Percentiles rank a stretch among this genome's conserved stretches.
Evolutionary conservation across 2,113 vertebrate genomes (phyloP).

Genomic region (Astur gentilis): DNA sequence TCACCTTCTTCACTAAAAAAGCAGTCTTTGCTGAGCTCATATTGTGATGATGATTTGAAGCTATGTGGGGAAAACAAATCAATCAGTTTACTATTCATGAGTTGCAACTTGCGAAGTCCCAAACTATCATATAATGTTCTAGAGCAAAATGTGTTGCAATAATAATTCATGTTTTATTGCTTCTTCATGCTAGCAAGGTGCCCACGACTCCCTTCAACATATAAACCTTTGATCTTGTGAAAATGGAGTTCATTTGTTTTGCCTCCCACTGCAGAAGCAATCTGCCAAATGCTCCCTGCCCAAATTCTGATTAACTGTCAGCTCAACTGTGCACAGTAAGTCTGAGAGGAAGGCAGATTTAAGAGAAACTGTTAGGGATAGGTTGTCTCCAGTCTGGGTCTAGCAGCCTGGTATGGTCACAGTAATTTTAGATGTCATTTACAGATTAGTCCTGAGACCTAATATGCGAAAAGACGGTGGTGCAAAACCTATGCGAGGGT

Average conservation of each 20-base stretch:
- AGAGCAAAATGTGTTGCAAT: background rate
- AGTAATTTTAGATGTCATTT: background rate
- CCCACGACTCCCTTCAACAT: background rate
- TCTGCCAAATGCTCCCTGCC: background rate
- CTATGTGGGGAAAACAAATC: conserved; percentile 18
- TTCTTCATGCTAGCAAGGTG: background rate
- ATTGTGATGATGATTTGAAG: conserved; percentile 4
- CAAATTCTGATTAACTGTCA: background rate
- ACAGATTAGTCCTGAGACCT: background rate
- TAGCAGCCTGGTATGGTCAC: background rate
- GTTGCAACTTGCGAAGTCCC: background rate
- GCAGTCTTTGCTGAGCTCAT: background rate
- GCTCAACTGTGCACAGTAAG: background rate
- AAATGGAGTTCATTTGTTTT: conserved; percentile 28
- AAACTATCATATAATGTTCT: background rate
- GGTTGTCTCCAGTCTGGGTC: background rate
- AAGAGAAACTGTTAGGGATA: background rate
- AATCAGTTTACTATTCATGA: conserved; percentile 23
- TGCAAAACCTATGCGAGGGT: background rate
- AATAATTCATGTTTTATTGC: conserved; percentile 26
- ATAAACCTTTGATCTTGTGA: background rate
- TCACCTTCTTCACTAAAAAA: background rate
- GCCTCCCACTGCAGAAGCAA: background rate
- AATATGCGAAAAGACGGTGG: background rate
- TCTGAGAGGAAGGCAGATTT: background rate